phyloP scores from a whole-genome alignment of 2,113 vertebrate species.

The Todiramphus chloris region DNA sequence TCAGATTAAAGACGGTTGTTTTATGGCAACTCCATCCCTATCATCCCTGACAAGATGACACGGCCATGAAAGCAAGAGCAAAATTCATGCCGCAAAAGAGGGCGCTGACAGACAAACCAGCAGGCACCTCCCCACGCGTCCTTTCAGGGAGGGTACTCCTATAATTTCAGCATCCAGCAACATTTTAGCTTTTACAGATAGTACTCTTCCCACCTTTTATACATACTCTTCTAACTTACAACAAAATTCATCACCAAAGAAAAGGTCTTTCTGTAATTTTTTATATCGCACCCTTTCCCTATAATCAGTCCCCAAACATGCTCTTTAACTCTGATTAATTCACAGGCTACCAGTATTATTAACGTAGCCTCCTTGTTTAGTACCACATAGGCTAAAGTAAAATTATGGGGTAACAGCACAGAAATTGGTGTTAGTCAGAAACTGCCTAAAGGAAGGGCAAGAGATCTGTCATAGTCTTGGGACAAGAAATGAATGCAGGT shows the following conservation, averaged over 20 bases:
- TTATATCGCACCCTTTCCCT: background rate
- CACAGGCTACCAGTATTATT: background rate
- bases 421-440: slow-evolving; percentile 39
- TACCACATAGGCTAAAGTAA: background rate
- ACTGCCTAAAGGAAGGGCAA: slow-evolving; percentile 13
- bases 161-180: background rate
- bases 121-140: background rate
- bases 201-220: background rate
- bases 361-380: background rate
- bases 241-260: background rate
- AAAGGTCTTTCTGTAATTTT: background rate
- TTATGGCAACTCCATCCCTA: background rate
- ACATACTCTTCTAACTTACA: background rate
- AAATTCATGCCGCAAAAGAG: background rate
- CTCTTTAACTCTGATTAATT: slow-evolving; percentile 23
- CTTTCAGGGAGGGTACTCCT: background rate
- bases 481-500: background rate
- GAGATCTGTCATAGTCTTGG: background rate
- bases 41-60: background rate
- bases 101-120: background rate
- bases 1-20: background rate
- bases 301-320: background rate
- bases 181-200: background rate
- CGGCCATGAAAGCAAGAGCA: background rate
- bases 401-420: slow-evolving; percentile 50